Evolutionary conservation across 2,113 vertebrate species (phyloP), one percentile per base, ranked within the genome.

Genomic region (Lampris incognitus): DNA sequence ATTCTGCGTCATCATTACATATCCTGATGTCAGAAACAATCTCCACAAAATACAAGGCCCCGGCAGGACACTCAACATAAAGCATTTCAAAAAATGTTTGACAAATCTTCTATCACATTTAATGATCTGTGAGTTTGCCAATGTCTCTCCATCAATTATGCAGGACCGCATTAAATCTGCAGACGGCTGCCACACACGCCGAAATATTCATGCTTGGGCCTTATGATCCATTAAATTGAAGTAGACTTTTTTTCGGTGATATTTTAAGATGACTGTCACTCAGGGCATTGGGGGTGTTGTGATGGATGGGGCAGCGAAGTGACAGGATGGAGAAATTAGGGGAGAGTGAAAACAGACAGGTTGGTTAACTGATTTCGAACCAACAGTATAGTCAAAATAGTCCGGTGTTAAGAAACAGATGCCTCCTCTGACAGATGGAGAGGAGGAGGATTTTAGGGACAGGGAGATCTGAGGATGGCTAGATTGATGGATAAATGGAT

Each of bases 141-240:
- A 38, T 80, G 72, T 87, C 72, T 88, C 76, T 67, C 87, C 86
- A 91, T 90, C 85, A 86, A 78, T 92, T 88, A 88, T 84, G 78
- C 67, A 80, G 75, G 77, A 9, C 66, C 24, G 55, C 76, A 78
- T 88, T 85, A 86, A 89, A 87, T 87, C 83, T 81, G 39, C 71
- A 76, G 79, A 80, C 79, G 57, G 76, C 88, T 60, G 76, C 71
- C 81, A 7, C 82, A 58, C 78, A 62, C 72, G 64, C 82, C 79
- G 10, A 78, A 86, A 87, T 85, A 84, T 87, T 76, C 86, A 77
- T 70, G 55, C 81, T 69, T 9, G 61, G 3, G 76, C 67, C 81
- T 92, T 89, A 86, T 89, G 89, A 87, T 88, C 69, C 84, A 84
- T 90, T 85, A 91, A 91, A 89, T 85, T 81, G 81, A 91, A 89